Percentiles rank a stretch among this genome's conserved stretches.
These are phyloP conservation scores for Dinoponera quadriceps DNA, from an alignment of 1,140 invertebrate species.

Conservation along the genomic window DNA sequence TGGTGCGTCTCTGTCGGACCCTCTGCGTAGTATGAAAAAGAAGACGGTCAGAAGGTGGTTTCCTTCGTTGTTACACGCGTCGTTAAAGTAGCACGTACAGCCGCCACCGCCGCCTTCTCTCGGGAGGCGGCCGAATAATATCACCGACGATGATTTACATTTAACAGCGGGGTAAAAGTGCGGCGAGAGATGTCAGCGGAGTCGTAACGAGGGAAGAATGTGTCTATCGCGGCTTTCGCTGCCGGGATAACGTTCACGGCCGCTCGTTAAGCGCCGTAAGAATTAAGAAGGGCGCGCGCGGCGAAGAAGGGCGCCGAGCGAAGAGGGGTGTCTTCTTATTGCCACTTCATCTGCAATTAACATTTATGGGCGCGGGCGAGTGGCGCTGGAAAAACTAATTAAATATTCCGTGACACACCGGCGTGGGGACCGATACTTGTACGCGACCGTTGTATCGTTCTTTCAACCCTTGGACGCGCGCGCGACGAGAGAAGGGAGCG, in stretches of 20 bases:
- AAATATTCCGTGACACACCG: slow-evolving; percentile 81
- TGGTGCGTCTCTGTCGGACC: not conserved
- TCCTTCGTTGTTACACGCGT: slow-evolving; percentile 1
- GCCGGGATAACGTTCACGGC: slow-evolving; percentile 71
- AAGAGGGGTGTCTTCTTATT: slow-evolving; percentile 80
- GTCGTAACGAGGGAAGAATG: slow-evolving; percentile 76
- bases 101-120: no score
- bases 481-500: slow-evolving; percentile 64
- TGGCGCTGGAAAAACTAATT: slow-evolving; percentile 85
- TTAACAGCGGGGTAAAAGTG: slow-evolving; percentile 60
- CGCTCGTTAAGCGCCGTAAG: slow-evolving; percentile 78
- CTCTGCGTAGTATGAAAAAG: not conserved
- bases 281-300: slow-evolving; percentile 71
- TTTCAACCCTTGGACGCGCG: slow-evolving; percentile 66
- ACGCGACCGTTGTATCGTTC: slow-evolving; percentile 45
- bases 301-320: slow-evolving; percentile 49
- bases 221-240: slow-evolving; percentile 76
- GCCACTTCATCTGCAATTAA: slow-evolving; percentile 86
- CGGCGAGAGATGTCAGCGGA: slow-evolving; percentile 63
- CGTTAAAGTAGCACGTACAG: not conserved
- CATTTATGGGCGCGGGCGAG: slow-evolving; percentile 83
- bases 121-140: slow-evolving; percentile 30
- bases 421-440: slow-evolving; percentile 49
- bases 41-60: not conserved
- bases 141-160: slow-evolving; percentile 59